Percentiles rank a stretch among this genome's conserved stretches.
Evolutionary conservation across 1,140 invertebrate species (phyloP).

Genomic region (Wiebesia pumilae): DNA sequence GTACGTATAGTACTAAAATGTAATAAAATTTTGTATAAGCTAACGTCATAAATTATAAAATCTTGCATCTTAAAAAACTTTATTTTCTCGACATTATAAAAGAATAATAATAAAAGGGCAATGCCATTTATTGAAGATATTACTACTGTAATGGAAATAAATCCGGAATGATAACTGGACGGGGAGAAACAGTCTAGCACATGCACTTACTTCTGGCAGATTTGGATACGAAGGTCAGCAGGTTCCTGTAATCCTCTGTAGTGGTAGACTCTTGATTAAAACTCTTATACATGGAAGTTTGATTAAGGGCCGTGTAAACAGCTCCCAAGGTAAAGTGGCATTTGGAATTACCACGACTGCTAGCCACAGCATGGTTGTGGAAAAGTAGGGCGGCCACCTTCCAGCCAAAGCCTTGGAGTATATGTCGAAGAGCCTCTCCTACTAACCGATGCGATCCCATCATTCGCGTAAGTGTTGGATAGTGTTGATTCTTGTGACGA

Average conservation of each 20-base stretch:
- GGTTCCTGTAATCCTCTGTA: conserved; percentile 77
- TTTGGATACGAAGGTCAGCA: conserved; percentile 80
- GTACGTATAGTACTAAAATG: too few species aligned
- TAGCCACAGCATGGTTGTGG: conserved; percentile 79
- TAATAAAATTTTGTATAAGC: too few species aligned
- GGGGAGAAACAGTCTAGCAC: neutral
- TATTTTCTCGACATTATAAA: too few species aligned
- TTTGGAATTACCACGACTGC: conserved; percentile 79
- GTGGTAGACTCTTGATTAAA: conserved; percentile 79
- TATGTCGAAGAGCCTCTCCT: conserved; percentile 81
- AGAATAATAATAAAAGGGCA: too few species aligned
- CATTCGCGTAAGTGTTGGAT: conserved; percentile 87
- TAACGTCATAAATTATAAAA: too few species aligned
- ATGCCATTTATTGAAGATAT: too few species aligned
- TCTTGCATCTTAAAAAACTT: too few species aligned
- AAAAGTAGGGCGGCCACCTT: conserved; percentile 81
- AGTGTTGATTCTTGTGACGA: conserved; percentile 80
- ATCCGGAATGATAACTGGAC: neutral
- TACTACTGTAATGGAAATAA: too few species aligned
- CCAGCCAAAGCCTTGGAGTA: conserved; percentile 84
- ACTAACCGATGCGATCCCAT: conserved; percentile 88
- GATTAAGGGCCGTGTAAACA: conserved; percentile 80
- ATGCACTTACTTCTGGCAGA: conserved; percentile 86
- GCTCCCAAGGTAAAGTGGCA: conserved; percentile 85
- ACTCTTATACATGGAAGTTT: conserved; percentile 77